Evolutionary conservation across 2,888 invertebrate species (phyloP), one percentile per base, ranked within the genome.

Genomic region (Ethmia dodecea): DNA sequence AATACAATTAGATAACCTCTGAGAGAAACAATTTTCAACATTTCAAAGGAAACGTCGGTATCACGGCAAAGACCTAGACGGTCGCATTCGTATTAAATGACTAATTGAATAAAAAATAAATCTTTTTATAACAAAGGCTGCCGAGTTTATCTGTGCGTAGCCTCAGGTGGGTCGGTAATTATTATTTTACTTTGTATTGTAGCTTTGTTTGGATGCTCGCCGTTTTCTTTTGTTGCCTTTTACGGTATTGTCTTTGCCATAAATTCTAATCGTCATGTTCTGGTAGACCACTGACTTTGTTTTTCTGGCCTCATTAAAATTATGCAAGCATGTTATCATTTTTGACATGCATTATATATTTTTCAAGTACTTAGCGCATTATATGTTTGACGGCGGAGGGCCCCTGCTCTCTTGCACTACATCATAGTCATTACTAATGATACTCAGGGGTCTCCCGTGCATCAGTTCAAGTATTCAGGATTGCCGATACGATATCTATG

Each of bases 141-240:
- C 33, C 38, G 51, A 50, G 60, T 52, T 61, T 66, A 69, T 64
- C 66, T 58, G 48, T 12, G 37, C 43, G 48, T 55, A 49, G 70
- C 71, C 71, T 44, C 55, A 55, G 75, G 76, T 52, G 45, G 44
- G 46, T 53, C 54, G 47, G 60, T 77, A 76, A 77, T 79, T 75
- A 79, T 78, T 71, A 60, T 79, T 72, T 68, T 58, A 70, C 78
- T 79, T 76, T 79, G 75, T 70, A 55, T 55, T 55, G 55, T 52
- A 42, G 50, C 61, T 67, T 64, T 69, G 69, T 71, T 67, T 53
- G 47, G 49, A 52, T 54, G 40, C 43, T 46, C 43, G 50, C 52
- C 33, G 52, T 49, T 58, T 74, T 74, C 74, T 73, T 77, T 72
- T 75, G 70, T 68, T 54, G 47, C 35, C 53, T 60, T 71, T 67